These are phyloP conservation scores for Phyllotreta cruciferae DNA, from an alignment of 2,888 invertebrate genomes.

Conservation along the genomic window DNA sequence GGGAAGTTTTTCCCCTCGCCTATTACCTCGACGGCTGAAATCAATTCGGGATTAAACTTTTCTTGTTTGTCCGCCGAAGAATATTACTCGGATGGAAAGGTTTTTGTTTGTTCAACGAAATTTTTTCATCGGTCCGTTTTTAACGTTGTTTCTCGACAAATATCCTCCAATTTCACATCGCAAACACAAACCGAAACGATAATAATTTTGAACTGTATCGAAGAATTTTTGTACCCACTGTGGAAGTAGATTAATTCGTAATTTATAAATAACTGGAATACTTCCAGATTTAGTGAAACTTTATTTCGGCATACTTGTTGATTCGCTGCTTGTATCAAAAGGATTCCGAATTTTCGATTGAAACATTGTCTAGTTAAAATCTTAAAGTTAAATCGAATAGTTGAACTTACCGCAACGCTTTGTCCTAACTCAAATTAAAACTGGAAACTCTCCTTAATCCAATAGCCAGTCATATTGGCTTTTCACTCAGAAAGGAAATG, in stretches of 20 bases:
- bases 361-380: conserved; percentile 21
- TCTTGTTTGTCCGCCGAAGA: conserved; percentile 27
- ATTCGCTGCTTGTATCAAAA: conserved; percentile 23
- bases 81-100: conserved; percentile 25
- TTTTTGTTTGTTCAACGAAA: conserved; percentile 24
- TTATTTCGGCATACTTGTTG: conserved; percentile 24
- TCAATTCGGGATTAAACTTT: conserved; percentile 29
- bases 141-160: conserved; percentile 16
- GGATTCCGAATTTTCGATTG: conserved; percentile 14
- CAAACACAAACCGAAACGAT: conserved; percentile 11
- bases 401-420: conserved; percentile 28
- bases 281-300: too few species aligned
- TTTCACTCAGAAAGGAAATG: conserved; percentile 13
- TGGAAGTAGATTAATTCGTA: too few species aligned
- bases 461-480: conserved; percentile 15
- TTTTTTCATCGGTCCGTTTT: conserved; percentile 13
- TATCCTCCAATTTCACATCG: conserved; percentile 15
- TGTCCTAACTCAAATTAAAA: conserved; percentile 24
- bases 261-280: too few species aligned
- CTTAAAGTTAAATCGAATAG: conserved; percentile 22
- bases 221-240: too few species aligned
- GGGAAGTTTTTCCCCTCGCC: conserved; percentile 12
- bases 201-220: conserved; percentile 9
- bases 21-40: conserved; percentile 19
- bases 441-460: conserved; percentile 26